These are phyloP conservation scores for Notothenia coriiceps DNA, from an alignment of 2,113 vertebrate genomes.

Conservation along the genomic window DNA sequence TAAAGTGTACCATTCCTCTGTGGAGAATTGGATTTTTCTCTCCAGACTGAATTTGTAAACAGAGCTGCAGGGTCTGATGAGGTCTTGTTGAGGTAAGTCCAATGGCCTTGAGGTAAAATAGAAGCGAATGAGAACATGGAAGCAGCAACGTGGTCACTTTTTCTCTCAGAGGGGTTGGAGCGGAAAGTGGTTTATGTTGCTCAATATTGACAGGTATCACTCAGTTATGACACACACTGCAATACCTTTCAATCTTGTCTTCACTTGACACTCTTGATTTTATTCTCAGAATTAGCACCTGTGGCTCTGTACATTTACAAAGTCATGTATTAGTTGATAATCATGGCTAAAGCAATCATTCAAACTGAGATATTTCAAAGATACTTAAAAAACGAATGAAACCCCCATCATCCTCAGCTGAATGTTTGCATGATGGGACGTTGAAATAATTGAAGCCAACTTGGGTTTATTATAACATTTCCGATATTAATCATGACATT, in stretches of 20 bases:
- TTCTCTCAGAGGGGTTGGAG: slow-evolving; percentile 15
- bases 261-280: slow-evolving; percentile 8
- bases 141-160: slow-evolving; percentile 36
- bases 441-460: too few species aligned
- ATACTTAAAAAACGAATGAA: too few species aligned
- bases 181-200: slow-evolving; percentile 44
- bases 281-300: not conserved
- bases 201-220: slow-evolving; percentile 31
- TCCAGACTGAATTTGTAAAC: slow-evolving; percentile 72
- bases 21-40: slow-evolving; percentile 69
- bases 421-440: too few species aligned
- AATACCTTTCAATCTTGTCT: slow-evolving; percentile 23
- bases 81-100: slow-evolving; percentile 66
- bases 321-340: not conserved
- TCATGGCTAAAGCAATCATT: not conserved
- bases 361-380: too few species aligned
- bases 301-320: not conserved
- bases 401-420: too few species aligned
- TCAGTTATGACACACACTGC: slow-evolving; percentile 47
- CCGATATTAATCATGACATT: too few species aligned
- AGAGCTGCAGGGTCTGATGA: slow-evolving; percentile 71
- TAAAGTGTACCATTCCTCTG: slow-evolving; percentile 47
- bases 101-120: slow-evolving; percentile 68
- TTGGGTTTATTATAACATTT: not conserved
- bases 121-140: slow-evolving; percentile 63